Percentiles rank a stretch among this genome's conserved stretches.
Evolutionary conservation across 2,888 invertebrate species (phyloP).

Genomic region (Brenthis hecate): DNA sequence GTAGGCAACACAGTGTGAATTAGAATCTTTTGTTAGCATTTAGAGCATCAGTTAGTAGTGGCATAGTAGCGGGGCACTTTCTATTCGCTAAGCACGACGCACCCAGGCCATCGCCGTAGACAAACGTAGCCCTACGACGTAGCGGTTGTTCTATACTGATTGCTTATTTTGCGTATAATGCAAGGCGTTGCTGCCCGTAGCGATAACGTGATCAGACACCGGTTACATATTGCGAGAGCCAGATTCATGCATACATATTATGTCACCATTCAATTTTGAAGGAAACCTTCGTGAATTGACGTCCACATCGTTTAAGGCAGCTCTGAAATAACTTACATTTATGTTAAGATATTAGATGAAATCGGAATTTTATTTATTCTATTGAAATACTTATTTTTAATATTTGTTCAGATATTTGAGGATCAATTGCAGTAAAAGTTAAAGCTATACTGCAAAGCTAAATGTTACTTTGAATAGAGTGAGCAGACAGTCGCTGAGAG

Average conservation of each 20-base stretch:
- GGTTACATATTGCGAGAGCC: not conserved
- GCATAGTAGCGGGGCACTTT: not conserved
- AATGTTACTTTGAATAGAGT: constrained; percentile 16
- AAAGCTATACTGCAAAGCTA: constrained; percentile 18
- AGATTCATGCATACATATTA: not conserved
- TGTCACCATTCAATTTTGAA: not conserved
- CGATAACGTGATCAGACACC: constrained; percentile 15
- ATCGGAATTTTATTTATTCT: not conserved
- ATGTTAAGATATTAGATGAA: no score
- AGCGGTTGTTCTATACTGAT: constrained; percentile 32
- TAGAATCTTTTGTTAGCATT: constrained; percentile 81
- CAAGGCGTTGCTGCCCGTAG: constrained; percentile 14
- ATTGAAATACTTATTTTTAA: not conserved
- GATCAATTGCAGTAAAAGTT: not conserved
- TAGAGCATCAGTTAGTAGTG: constrained; percentile 62
- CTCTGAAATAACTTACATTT: not conserved
- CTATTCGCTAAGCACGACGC: constrained; percentile 7
- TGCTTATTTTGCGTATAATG: constrained; percentile 30
- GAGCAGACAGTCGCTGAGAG: constrained; percentile 22
- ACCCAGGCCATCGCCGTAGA: constrained; percentile 25
- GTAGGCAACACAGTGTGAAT: constrained; percentile 81
- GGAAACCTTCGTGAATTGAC: constrained; percentile 2
- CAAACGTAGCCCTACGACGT: constrained; percentile 34
- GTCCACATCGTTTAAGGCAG: no score
- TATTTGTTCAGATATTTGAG: not conserved